Evolutionary conservation across 2,797 vertebrate genomes (phyloP), one percentile per base, ranked within the genome.

Genomic region (Characodon lateralis): DNA sequence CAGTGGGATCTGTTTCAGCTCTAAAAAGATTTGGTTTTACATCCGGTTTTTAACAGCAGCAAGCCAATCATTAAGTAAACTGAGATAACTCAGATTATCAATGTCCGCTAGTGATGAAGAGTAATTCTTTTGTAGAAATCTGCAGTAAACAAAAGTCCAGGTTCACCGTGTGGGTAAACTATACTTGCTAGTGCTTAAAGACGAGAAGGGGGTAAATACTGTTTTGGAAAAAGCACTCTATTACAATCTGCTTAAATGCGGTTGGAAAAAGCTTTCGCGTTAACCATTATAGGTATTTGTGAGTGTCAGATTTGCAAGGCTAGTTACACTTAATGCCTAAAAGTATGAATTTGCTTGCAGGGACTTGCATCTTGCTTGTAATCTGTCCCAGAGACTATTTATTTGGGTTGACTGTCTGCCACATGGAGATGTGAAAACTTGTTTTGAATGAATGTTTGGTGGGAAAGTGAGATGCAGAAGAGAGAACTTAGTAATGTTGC

Each of bases 231-330:
- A 39, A 55, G 26, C 46, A 13, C 24, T 24, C 3, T 66, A 56
- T 76, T 56, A 72, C 66, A 78, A 16, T 46, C 71, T 69, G 71
- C 61, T 71, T 76, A 61, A 71, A 79, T 0, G 24, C 58, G 78
- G 69, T 81, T 56, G 74, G 70, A 56, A 71, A 63, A 75, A 75
- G 78, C 81, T 82, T 82, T 78, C 35, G 43, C 7, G 2, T 26
- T 13, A 72, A 59, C 72, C 53, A 65, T 51, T 51, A 41, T 65
- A 77, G 41, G 71, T 6, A 51, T 43, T 82, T 59, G 53, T 56
- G 14, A 31, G 39, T 82, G 66, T 78, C 63, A 74, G 35, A 78
- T 71, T 78, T 26, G 51, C 53, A 70, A n/a, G 53, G 18, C 16
- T 72, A 48, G 35, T 65, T 73, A 77, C 68, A 20, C 26, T 74